Evolutionary conservation across 2,797 vertebrate genomes (phyloP).

Genomic region (Cuculus canorus): DNA sequence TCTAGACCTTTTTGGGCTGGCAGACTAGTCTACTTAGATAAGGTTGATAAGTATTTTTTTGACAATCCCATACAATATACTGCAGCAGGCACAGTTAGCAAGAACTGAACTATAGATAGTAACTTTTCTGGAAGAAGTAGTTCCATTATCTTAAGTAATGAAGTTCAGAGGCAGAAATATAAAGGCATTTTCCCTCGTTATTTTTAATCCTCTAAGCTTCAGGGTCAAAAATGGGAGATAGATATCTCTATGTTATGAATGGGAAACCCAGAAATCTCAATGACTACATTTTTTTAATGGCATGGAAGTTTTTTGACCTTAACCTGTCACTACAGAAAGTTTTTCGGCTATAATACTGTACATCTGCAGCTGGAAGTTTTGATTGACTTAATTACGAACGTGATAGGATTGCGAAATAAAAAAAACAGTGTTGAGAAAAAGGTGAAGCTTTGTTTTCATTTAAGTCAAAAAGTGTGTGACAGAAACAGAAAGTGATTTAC

Average conservation of each 20-base stretch:
- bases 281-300: background rate
- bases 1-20: background rate
- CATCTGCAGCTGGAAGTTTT: background rate
- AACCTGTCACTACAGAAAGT: background rate
- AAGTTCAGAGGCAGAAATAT: background rate
- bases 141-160: slow-evolving; percentile 9
- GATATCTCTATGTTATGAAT: background rate
- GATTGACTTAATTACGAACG: background rate
- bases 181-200: background rate
- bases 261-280: background rate
- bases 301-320: background rate
- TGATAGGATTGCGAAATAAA: too few species aligned
- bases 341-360: background rate
- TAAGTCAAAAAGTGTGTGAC: background rate
- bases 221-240: background rate
- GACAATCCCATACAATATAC: background rate
- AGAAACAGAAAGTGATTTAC: background rate
- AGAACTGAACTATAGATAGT: background rate
- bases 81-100: background rate
- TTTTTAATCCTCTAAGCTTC: background rate
- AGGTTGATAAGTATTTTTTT: background rate
- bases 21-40: background rate
- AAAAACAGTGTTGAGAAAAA: background rate
- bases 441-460: background rate
- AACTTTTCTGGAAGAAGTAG: background rate